A percentile compares a stretch with the other conserved stretches of the same genome.
These are phyloP conservation scores for Catocala nupta DNA, from an alignment of 2,888 invertebrate species.

Conservation along the genomic window DNA sequence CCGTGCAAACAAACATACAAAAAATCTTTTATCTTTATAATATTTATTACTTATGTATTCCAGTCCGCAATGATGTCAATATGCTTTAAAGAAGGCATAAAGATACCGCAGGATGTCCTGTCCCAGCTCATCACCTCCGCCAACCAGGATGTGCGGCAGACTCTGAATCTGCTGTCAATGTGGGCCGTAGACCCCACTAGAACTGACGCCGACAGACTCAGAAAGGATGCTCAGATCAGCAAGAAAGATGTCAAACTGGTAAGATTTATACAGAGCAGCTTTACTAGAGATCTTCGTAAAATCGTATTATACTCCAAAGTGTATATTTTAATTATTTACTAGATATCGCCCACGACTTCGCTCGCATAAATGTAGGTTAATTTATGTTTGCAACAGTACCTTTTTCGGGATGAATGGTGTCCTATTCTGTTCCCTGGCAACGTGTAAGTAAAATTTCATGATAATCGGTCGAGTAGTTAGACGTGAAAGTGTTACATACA, in stretches of 20 bases:
- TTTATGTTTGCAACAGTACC: too few relatives aligned
- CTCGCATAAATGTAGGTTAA: too few relatives aligned
- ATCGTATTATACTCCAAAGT: too few relatives aligned
- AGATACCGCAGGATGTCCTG: slow-evolving; percentile 92
- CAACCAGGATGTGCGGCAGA: slow-evolving; percentile 97
- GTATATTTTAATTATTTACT: too few relatives aligned
- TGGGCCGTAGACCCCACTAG: slow-evolving; percentile 89
- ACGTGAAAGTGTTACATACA: too few relatives aligned
- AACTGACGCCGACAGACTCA: slow-evolving; percentile 83
- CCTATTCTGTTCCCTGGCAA: too few relatives aligned
- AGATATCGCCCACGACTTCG: too few relatives aligned
- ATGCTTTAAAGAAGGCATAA: slow-evolving; percentile 96
- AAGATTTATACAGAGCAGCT: slow-evolving; percentile 39
- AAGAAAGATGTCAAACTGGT: slow-evolving; percentile 95
- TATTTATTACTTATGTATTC: background rate
- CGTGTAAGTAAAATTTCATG: too few relatives aligned
- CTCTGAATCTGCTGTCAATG: slow-evolving; percentile 95
- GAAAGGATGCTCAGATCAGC: slow-evolving; percentile 86
- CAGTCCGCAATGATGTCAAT: slow-evolving; percentile 96
- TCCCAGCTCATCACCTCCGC: slow-evolving; percentile 94
- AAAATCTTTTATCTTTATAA: too few relatives aligned
- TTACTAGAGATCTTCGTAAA: background rate
- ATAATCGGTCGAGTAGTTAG: too few relatives aligned
- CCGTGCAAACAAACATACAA: too few relatives aligned
- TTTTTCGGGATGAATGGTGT: too few relatives aligned